phyloP scores from a whole-genome alignment of 2,888 invertebrate genomes.

The Dryobotodes eremita region DNA sequence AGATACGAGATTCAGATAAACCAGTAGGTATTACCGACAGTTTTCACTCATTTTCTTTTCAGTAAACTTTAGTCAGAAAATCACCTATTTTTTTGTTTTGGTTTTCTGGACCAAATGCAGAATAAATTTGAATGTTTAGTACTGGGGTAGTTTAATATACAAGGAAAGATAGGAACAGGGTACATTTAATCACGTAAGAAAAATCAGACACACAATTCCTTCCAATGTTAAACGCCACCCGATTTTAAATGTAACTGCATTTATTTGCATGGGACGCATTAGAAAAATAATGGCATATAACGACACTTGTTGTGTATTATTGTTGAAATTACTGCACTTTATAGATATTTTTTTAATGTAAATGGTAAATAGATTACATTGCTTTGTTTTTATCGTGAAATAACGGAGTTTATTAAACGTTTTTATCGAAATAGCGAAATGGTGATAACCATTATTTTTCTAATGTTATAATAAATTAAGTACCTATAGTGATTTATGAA shows the following conservation, averaged over 20 bases:
- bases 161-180: neutral
- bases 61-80: neutral
- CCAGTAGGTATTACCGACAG: neutral
- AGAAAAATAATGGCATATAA: no score
- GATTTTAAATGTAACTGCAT: neutral
- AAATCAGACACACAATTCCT: neutral
- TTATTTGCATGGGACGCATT: no score
- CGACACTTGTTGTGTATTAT: no score
- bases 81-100: neutral
- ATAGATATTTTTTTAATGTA: no score
- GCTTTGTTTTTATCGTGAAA: no score
- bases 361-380: no score
- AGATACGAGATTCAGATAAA: neutral
- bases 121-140: neutral
- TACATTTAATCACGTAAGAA: neutral
- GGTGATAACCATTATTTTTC: no score
- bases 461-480: no score
- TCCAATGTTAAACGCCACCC: neutral
- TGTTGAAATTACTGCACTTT: no score
- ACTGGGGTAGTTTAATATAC: neutral
- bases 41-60: conserved; percentile 18
- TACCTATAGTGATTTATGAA: neutral
- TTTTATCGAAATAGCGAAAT: no score
- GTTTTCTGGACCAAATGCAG: neutral
- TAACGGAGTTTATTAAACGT: no score